Conservation (phyloP, 35 echinoderm and acorn worm species). For the Apostichopus japonicus region DNA sequence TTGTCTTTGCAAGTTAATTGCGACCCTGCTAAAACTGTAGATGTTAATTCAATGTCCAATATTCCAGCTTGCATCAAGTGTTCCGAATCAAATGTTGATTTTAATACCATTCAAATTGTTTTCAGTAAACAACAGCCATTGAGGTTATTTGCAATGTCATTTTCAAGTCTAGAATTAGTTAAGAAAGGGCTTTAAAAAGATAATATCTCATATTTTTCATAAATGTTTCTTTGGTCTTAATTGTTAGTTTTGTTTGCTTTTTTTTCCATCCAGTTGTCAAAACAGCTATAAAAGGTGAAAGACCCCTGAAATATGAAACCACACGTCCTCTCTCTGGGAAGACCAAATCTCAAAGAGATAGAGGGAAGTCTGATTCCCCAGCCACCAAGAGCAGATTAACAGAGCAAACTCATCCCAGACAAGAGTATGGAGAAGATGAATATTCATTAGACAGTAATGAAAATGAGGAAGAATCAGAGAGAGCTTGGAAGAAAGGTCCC, state of each 20-base stretch:
- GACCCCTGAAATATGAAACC: slow-evolving; percentile 95
- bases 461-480: background rate
- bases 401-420: background rate
- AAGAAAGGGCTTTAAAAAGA: no score
- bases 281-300: slow-evolving; percentile 75
- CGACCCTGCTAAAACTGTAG: no score
- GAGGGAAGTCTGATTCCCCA: background rate
- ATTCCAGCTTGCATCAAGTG: no score
- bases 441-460: slow-evolving; percentile 16
- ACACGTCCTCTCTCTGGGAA: slow-evolving; percentile 80
- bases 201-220: no score
- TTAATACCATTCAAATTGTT: no score
- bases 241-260: background rate
- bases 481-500: background rate
- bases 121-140: no score
- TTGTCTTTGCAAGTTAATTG: no score
- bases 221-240: background rate
- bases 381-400: background rate
- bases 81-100: no score
- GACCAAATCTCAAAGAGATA: slow-evolving; percentile 20
- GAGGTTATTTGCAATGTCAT: background rate
- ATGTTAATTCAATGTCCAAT: no score
- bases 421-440: background rate
- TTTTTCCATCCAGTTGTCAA: slow-evolving; percentile 22
- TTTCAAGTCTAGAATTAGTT: background rate